These are phyloP conservation scores for Neomicropteryx cornuta DNA, from an alignment of 1,140 invertebrate species.

Conservation along the genomic window DNA sequence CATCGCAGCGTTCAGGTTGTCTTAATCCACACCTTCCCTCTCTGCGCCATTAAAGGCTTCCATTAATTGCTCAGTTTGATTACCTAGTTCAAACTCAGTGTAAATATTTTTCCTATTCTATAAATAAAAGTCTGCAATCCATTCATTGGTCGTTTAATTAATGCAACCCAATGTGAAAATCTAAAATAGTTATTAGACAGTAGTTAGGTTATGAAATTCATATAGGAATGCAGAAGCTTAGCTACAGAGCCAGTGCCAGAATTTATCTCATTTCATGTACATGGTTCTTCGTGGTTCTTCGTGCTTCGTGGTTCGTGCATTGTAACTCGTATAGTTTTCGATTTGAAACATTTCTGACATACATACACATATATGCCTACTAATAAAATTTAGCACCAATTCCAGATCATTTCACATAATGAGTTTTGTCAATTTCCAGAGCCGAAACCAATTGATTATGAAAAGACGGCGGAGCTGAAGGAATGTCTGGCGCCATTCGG, in stretches of 20 bases:
- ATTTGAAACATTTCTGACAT: background rate
- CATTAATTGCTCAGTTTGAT: no score
- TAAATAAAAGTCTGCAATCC: no score
- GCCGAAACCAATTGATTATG: constrained; percentile 76
- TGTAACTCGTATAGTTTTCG: background rate
- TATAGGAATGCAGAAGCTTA: no score
- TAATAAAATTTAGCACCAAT: background rate
- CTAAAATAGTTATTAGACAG: no score
- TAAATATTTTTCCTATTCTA: no score
- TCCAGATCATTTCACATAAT: constrained; percentile 2
- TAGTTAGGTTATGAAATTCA: no score
- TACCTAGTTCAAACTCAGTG: no score
- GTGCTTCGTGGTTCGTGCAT: background rate
- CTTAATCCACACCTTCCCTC: no score
- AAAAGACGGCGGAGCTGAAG: constrained; percentile 73
- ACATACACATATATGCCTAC: background rate
- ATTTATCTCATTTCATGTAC: background rate
- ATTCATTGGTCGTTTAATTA: no score
- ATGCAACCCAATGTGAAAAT: no score
- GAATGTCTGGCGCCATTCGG: constrained; percentile 76
- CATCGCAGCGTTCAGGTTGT: no score
- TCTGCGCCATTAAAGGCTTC: no score
- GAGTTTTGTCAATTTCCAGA: constrained; percentile 21
- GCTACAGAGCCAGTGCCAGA: background rate
- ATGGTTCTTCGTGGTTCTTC: background rate